Conservation (phyloP, 35 echinoderm and acorn worm genomes). For the Lytechinus variegatus region DNA sequence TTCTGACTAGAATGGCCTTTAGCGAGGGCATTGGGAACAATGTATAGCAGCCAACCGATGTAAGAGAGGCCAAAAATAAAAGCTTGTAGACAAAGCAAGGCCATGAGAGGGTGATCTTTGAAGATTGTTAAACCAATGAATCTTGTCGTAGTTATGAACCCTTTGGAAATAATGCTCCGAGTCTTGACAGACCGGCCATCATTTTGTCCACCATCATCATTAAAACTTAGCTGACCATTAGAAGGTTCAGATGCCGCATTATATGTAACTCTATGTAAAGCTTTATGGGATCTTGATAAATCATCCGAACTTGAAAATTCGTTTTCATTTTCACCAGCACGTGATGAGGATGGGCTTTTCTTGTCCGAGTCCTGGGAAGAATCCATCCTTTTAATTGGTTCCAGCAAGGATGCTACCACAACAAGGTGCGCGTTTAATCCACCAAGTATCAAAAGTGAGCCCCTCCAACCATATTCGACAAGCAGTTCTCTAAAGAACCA, state of each 20-base stretch:
- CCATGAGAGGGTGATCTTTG: not conserved
- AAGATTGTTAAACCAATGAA: not conserved
- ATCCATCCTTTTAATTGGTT: not conserved
- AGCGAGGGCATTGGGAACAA: not conserved
- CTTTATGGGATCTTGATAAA: not conserved
- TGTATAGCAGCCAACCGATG: not conserved
- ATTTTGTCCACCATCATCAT: too few relatives aligned
- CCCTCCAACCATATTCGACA: not conserved
- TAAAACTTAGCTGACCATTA: too few relatives aligned
- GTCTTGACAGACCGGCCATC: too few relatives aligned
- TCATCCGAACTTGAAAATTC: not conserved
- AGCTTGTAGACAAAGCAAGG: not conserved
- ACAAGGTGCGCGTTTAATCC: not conserved
- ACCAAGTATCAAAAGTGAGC: not conserved
- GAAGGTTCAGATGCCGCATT: not conserved
- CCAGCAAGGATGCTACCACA: not conserved
- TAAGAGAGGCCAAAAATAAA: not conserved
- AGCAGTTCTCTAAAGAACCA: not conserved
- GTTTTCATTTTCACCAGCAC: not conserved
- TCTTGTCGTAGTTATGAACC: not conserved
- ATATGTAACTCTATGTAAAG: too few relatives aligned
- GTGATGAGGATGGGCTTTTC: not conserved
- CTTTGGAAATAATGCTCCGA: not conserved
- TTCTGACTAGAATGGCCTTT: not conserved
- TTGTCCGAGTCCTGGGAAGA: not conserved